Base-by-base conservation (phyloP, 2,888 invertebrate genomes). In the Sceliomorpha sp. region DNA sequence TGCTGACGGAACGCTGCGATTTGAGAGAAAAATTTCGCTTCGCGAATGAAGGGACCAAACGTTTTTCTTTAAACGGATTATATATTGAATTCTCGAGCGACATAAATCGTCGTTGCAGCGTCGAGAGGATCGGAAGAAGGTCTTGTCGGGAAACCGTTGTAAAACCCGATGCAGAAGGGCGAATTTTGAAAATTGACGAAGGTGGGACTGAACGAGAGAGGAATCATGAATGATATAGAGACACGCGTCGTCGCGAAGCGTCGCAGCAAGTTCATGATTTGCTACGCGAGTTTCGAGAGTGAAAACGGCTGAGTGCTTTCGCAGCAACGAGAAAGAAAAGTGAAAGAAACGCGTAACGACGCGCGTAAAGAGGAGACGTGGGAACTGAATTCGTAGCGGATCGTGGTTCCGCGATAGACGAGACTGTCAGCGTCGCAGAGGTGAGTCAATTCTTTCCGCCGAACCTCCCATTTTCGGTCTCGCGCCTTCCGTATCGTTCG, bases 251-350 rank as follows among this genome's bases (percentile, higher is more conserved):
- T 55, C 37, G 72, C 73, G 68, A 71, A 73, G 70, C 74, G 70
- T 56, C 73, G 76, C 42, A 63, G 74, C 70, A 78, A 77, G 72
- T 81, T 78, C 70, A 76, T 74, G 75, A 81, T 80, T 67, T 74
- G 79, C 72, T 78, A 78, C 77, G 80, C 75, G 63, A 77, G 75
- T 74, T 77, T 78, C 75, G 80, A 78, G 77, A 83, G 80, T 77
- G 83, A 83, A 77, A 82, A 84, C 76, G 82, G 79, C 68, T 74
- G 67, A 74, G 66, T 63, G 36, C 63, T 59, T 58, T 68, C 53
- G 67, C 36, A n/a, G 64, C 39, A 32, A 32, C 62, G 47, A 40
- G 29, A 51, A 53, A 59, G 70, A 69, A 71, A 73, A 75, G 74
- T 75, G 73, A 75, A 73, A 71, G 71, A 71, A 71, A 47, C 51